Evolutionary conservation across 2,797 vertebrate genomes (phyloP), one percentile per base, ranked within the genome.

Genomic region (Dromococcyx pavoninus): DNA sequence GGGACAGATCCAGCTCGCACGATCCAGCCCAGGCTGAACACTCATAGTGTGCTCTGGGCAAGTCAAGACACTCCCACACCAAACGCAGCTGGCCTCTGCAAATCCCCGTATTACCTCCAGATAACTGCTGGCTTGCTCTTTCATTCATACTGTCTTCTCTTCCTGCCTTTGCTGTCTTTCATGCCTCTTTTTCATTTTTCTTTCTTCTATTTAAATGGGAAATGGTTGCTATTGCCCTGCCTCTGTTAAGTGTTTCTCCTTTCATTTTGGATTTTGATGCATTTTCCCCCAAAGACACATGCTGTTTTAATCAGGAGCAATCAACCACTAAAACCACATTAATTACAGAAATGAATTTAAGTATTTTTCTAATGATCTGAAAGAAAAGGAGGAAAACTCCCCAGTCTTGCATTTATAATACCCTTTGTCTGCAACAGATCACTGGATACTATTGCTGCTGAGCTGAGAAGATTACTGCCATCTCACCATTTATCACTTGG

Each of bases 261-360:
- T 91, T 79, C 62, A 70, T 62, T 89, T 88, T 69, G 86, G 17
- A 19, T 69, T 91, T 77, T 79, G 87, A 91, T 0, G 19, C 33
- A 30, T 86, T 91, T 94, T 22, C 19, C 78, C 67, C 27, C n/a
- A 33, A 83, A 93, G 74, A 75, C 66, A 78, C 16, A 37, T 12
- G 41, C 66, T 74, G 24, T 84, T 90, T 96, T 81, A 95, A 91
- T 77, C 53, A 78, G 86, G 30, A 81, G 76, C 70, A 88, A 74
- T 88, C 88, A 95, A 39, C 43, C 51, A 76, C 70, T 84, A 84
- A 93, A 89, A 25, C 30, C 46, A 75, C 43, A 81, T 90, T 86
- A 86, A 90, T 86, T 71, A 64, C 78, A 94, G 43, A 89, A 95
- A 94, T 67, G 69, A 73, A 57, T 88, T 93, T 61, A n/a, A 1